These are phyloP conservation scores for Chrysomela aeneicollis DNA, from an alignment of 2,888 invertebrate species.

Conservation along the genomic window DNA sequence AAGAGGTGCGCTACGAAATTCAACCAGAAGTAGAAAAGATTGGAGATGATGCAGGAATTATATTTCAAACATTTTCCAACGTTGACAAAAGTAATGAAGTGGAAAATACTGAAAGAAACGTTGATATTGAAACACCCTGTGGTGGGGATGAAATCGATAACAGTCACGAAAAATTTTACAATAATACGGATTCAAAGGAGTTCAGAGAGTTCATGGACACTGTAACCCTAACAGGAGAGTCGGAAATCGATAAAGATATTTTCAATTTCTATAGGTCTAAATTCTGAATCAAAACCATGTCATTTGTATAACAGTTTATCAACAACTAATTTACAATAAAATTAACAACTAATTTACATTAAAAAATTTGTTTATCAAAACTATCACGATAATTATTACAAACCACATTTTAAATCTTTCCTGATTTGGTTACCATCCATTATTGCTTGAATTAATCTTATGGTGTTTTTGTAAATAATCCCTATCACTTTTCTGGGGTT, in stretches of 20 bases:
- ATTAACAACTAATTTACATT: not conserved
- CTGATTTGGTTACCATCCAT: conserved; percentile 61
- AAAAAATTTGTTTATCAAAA: not conserved
- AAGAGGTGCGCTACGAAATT: not conserved
- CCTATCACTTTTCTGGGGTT: conserved; percentile 55
- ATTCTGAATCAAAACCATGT: conserved; percentile 34
- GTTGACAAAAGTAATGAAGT: not conserved
- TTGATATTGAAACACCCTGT: not conserved
- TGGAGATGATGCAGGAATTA: not conserved
- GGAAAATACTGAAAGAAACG: not conserved
- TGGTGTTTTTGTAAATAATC: conserved; percentile 54
- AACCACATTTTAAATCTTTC: conserved; percentile 50
- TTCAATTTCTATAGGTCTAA: conserved; percentile 61
- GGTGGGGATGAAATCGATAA: not conserved
- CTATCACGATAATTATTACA: conserved; percentile 15
- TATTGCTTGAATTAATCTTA: conserved; percentile 59
- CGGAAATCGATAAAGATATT: conserved; percentile 64
- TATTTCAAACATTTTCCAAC: not conserved
- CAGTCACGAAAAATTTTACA: conserved; percentile 17
- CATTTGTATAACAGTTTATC: not conserved
- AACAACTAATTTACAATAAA: not conserved
- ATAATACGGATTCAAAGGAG: conserved; percentile 40
- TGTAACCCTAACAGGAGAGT: conserved; percentile 63
- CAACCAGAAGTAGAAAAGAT: not conserved
- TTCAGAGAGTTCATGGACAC: conserved; percentile 55